Evolutionary conservation across 37 sponge, comb jelly and placozoan genomes (phyloP).

Genomic region (Halisarca cf. caerulea): DNA sequence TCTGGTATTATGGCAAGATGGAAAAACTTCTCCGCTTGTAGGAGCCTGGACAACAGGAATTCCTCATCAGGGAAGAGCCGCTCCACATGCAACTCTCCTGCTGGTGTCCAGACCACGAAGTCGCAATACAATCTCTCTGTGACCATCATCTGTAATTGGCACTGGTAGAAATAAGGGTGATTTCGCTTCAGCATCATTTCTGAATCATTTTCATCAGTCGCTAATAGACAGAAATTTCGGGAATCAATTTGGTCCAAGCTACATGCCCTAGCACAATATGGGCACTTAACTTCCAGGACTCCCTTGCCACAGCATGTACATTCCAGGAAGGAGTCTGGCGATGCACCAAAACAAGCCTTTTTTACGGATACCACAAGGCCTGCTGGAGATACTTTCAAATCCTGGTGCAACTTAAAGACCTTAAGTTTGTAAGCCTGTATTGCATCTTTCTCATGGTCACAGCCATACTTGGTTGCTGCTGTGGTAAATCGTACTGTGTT

Average conservation of each 20-base stretch:
- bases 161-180: conserved; percentile 46
- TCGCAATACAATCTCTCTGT: conserved; percentile 23
- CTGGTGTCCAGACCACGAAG: conserved; percentile 50
- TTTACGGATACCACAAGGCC: background rate
- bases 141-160: conserved; percentile 41
- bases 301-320: conserved; percentile 42
- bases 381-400: background rate
- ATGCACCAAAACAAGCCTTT: conserved; percentile 34
- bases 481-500: conserved; percentile 26
- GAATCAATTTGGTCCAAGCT: too few relatives aligned
- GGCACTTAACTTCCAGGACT: too few relatives aligned
- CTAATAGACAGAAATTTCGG: conserved; percentile 24
- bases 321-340: conserved; percentile 31
- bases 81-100: conserved; percentile 37
- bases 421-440: conserved; percentile 17
- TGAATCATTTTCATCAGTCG: background rate
- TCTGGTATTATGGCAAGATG: conserved; percentile 36
- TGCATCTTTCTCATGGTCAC: conserved; percentile 35
- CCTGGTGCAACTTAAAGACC: background rate
- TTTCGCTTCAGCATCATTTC: background rate
- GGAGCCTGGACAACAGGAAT: background rate
- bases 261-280: too few relatives aligned
- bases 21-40: conserved; percentile 9
- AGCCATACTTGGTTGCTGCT: conserved; percentile 31
- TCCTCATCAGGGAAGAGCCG: conserved; percentile 23